Percentiles rank a stretch among this genome's conserved stretches.
Evolutionary conservation across 1,140 invertebrate genomes (phyloP).

Genomic region (Probaryconus sp.): DNA sequence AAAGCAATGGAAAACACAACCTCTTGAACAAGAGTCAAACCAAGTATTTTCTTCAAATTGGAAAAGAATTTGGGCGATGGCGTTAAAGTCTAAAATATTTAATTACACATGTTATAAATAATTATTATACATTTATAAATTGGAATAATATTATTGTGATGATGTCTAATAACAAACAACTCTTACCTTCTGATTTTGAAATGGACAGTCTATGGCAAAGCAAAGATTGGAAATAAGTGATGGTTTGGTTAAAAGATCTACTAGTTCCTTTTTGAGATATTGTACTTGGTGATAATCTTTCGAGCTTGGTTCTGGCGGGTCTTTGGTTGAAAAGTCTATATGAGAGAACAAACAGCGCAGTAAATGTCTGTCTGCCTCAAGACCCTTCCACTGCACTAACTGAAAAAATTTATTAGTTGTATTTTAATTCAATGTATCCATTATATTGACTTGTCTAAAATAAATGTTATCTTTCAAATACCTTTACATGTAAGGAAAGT

Average conservation of each 20-base stretch:
- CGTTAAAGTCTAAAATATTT: constrained; percentile 83
- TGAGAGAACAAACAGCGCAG: constrained; percentile 91
- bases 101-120: neutral
- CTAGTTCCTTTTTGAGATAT: constrained; percentile 86
- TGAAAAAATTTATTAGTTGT: constrained; percentile 68
- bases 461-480: no score
- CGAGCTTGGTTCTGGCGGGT: constrained; percentile 77
- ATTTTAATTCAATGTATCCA: neutral
- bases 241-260: constrained; percentile 85
- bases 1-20: constrained; percentile 91
- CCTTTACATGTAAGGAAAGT: no score
- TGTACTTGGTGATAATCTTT: constrained; percentile 84
- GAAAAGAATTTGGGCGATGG: constrained; percentile 87
- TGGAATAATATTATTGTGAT: no score
- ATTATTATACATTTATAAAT: no score
- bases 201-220: constrained; percentile 87
- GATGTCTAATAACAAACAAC: neutral
- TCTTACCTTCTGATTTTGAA: constrained; percentile 80
- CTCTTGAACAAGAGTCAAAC: constrained; percentile 91
- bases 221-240: constrained; percentile 87
- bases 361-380: constrained; percentile 92
- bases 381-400: constrained; percentile 88
- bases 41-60: constrained; percentile 89
- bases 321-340: constrained; percentile 81
- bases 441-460: neutral